These are phyloP conservation scores for Ellobium chinense DNA, from an alignment of 2,888 invertebrate genomes.

Conservation along the genomic window DNA sequence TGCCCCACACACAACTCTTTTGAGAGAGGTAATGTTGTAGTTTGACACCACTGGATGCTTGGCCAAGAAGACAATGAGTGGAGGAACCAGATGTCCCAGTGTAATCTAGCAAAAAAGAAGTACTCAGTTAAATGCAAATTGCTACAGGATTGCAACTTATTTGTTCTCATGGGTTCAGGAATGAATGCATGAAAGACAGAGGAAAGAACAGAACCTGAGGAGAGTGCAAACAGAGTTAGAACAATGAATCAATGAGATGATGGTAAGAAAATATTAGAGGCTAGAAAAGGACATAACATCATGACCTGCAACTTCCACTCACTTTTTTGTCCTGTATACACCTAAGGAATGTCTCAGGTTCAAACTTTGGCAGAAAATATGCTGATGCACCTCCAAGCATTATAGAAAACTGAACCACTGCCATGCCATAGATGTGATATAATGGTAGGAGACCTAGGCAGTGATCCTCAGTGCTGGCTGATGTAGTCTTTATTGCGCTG, in stretches of 20 bases:
- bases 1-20: conserved; percentile 87
- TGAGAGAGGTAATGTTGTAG: conserved; percentile 87
- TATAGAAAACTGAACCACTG: conserved; percentile 82
- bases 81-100: conserved; percentile 88
- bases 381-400: conserved; percentile 84
- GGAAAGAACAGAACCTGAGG: too few species aligned
- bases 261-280: too few species aligned
- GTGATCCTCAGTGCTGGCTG: conserved; percentile 61
- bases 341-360: conserved; percentile 85
- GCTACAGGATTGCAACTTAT: too few species aligned
- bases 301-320: too few species aligned
- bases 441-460: conserved; percentile 87
- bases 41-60: conserved; percentile 85
- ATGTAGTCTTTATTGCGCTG: background rate
- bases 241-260: too few species aligned
- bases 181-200: too few species aligned
- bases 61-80: conserved; percentile 87
- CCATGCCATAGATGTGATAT: conserved; percentile 90
- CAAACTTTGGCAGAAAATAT: conserved; percentile 87
- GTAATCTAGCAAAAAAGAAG: conserved; percentile 80
- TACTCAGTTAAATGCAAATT: too few species aligned
- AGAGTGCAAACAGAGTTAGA: too few species aligned
- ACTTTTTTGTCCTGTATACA: conserved; percentile 84
- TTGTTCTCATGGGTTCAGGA: too few species aligned
- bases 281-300: too few species aligned